Percentiles rank a stretch among this genome's conserved stretches.
These are phyloP conservation scores for Vidua macroura DNA, from an alignment of 2,113 vertebrate genomes.

Conservation along the genomic window DNA sequence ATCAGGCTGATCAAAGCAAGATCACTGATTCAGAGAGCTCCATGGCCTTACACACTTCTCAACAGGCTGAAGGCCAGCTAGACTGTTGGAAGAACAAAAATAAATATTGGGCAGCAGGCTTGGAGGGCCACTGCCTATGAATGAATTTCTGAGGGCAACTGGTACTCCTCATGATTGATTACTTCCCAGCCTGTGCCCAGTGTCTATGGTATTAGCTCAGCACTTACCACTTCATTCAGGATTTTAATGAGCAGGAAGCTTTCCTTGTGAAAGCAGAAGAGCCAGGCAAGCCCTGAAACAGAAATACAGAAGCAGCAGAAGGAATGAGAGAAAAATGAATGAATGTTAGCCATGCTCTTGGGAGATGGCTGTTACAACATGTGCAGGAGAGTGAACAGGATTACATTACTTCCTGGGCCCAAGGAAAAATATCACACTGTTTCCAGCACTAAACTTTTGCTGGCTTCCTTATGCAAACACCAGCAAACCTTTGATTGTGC, in stretches of 20 bases:
- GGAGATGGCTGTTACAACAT: neutral
- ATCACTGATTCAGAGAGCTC: neutral
- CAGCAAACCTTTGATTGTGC: neutral
- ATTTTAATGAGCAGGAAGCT: constrained; percentile 73
- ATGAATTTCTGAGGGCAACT: neutral
- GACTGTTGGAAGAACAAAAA: neutral
- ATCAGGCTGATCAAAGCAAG: neutral
- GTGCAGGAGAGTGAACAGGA: neutral
- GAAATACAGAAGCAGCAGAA: neutral
- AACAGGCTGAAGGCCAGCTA: neutral
- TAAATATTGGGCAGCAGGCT: neutral
- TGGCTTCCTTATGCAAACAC: neutral
- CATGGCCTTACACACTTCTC: neutral
- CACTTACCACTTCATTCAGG: constrained; percentile 83
- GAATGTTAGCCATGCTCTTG: neutral
- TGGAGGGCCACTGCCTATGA: neutral
- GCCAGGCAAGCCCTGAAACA: constrained; percentile 77
- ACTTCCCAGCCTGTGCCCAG: neutral
- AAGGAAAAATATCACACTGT: neutral
- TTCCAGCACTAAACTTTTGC: neutral
- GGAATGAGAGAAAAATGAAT: neutral
- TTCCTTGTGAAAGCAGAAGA: constrained; percentile 76
- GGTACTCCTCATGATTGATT: neutral
- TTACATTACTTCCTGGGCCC: neutral
- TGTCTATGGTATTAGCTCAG: neutral